Evolutionary conservation across 2,797 vertebrate genomes (phyloP), one percentile per base, ranked within the genome.

Genomic region (Dromococcyx pavoninus): DNA sequence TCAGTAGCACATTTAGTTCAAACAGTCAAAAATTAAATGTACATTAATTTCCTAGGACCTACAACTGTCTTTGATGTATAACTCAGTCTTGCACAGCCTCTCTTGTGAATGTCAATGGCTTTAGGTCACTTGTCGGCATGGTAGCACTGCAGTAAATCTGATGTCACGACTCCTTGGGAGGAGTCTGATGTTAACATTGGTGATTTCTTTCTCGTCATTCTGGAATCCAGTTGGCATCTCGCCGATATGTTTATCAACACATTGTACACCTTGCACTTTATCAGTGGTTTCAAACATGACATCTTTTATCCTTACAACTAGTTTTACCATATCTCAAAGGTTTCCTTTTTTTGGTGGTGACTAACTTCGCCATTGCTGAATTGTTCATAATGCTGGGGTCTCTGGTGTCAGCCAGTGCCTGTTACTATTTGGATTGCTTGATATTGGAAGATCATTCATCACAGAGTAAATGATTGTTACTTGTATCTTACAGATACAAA

Each of bases 301-400:
- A 3, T 32, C 18, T 44, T 8, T 88, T 79, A 39, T 19, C 33
- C 8, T 53, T 73, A 32, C 0, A 3, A 25, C 11, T 50, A 51
- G 4, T 79, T 91, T 72, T 82, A 30, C 28, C 13, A 9, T 0
- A 0, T 28, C 53, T 13, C 22, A 28, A 28, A n/a, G 8, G 5
- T 81, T 75, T 69, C 11, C 64, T 75, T 65, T 41, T 50, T 85
- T 53, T 51, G 10, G 15, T 65, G 74, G 35, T 74, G 61, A 58
- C 39, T 58, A 74, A 30, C 27, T 41, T 41, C 39, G 4, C 25
- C 24, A 17, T 22, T 79, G 25, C 25, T 13, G 56, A 74, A 43
- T 35, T 39, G 33, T 73, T 71, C 1, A 0, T n/a, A 74, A n/a
- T 32, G 6, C 4, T 23, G 19, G 30, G 28, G 17, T 3, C 12